Percentiles rank a stretch among this genome's conserved stretches.
Conservation (phyloP, 2,797 vertebrate species). For the Malacoraja senta region DNA sequence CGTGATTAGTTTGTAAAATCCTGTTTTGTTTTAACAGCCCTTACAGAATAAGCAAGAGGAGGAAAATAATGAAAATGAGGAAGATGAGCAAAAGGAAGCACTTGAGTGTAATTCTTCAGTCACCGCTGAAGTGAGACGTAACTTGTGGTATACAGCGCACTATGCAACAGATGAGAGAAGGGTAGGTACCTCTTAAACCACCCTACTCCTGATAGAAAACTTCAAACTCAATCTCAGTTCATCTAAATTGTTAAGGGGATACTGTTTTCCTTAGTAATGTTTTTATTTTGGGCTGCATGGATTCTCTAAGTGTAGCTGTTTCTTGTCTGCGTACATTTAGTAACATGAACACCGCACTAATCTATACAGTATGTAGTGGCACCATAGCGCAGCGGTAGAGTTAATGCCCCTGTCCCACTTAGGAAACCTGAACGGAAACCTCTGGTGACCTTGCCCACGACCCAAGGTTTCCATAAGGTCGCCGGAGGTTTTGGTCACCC, state of each 20-base stretch:
- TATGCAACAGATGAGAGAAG: constrained; percentile 86
- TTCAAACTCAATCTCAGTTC: neutral
- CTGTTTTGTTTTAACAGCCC: constrained; percentile 41
- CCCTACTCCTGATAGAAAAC: neutral
- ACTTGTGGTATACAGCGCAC: constrained; percentile 77
- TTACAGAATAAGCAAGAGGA: constrained; percentile 51
- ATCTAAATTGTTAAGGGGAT: neutral
- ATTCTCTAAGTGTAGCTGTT: neutral
- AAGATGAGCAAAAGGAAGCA: constrained; percentile 54
- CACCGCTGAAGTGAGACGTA: constrained; percentile 72
- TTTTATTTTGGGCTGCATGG: neutral
- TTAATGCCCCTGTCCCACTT: too few relatives aligned
- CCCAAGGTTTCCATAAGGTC: too few relatives aligned
- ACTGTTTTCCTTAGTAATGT: neutral
- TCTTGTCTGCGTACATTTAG: neutral
- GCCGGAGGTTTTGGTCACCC: too few relatives aligned
- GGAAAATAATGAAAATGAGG: constrained; percentile 61
- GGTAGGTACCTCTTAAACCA: constrained; percentile 50
- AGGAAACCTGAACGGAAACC: too few relatives aligned
- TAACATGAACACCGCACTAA: neutral
- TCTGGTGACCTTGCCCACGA: too few relatives aligned
- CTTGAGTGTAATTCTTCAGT: constrained; percentile 57
- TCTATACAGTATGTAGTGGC: neutral
- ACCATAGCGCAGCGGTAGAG: too few relatives aligned
- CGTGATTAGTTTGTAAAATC: neutral